Percentiles rank a stretch among this genome's conserved stretches.
These are phyloP conservation scores for Rousettus leschenaultii DNA, from an alignment of 2,113 vertebrate genomes.

Conservation along the genomic window DNA sequence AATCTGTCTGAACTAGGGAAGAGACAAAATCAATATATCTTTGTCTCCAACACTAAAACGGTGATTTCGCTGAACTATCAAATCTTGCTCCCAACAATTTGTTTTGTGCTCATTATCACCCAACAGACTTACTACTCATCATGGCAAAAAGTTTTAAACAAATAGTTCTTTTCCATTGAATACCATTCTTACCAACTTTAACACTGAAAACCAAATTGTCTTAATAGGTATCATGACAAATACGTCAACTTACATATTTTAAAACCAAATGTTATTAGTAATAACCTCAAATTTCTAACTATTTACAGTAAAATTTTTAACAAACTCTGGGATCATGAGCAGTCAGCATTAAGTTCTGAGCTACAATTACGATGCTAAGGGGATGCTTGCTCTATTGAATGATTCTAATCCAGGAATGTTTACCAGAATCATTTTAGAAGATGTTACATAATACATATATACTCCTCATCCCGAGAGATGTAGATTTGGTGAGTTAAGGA, in stretches of 20 bases:
- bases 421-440: background rate
- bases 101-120: background rate
- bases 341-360: background rate
- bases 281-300: background rate
- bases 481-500: background rate
- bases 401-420: background rate
- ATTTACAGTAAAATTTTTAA: background rate
- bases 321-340: background rate
- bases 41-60: background rate
- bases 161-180: background rate
- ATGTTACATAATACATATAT: background rate
- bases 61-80: background rate
- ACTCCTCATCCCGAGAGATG: background rate
- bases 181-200: constrained; percentile 10
- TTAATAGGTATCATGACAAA: background rate
- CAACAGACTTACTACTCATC: background rate
- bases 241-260: background rate
- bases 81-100: background rate
- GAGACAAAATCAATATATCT: background rate
- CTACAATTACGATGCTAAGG: background rate
- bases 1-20: background rate
- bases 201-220: background rate
- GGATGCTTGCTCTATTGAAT: background rate
- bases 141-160: constrained; percentile 3
- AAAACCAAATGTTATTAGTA: background rate